These are phyloP conservation scores for Anguilla rostrata DNA, from an alignment of 2,113 vertebrate genomes.

Conservation along the genomic window DNA sequence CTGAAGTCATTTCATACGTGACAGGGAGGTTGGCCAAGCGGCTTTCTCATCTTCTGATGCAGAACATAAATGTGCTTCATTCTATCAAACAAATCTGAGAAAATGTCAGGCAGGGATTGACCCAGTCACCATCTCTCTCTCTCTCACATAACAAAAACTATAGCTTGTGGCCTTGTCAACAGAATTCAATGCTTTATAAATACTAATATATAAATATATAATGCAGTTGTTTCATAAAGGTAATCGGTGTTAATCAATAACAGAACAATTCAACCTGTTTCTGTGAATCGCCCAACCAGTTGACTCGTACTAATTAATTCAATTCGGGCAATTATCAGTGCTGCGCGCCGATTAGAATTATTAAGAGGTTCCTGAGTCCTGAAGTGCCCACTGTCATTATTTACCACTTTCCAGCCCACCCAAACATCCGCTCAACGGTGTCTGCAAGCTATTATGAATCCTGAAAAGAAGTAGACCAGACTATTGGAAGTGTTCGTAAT, in stretches of 20 bases:
- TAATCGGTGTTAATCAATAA: neutral
- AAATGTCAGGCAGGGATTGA: constrained; percentile 52
- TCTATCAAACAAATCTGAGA: constrained; percentile 51
- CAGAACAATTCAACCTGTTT: neutral
- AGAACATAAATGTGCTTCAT: constrained; percentile 47
- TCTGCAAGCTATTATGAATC: neutral
- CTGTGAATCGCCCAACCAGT: neutral
- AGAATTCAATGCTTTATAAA: no score
- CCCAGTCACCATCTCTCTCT: constrained; percentile 37
- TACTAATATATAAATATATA: no score
- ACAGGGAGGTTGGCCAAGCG: constrained; percentile 22
- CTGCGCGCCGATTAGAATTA: neutral
- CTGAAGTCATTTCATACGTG: constrained; percentile 33
- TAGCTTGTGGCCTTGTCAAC: no score
- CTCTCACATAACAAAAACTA: neutral
- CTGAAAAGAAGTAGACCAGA: neutral
- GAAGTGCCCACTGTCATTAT: neutral
- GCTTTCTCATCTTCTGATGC: constrained; percentile 20
- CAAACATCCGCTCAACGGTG: neutral
- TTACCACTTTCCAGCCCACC: neutral
- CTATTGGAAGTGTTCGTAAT: neutral
- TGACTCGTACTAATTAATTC: neutral
- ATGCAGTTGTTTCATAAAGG: no score
- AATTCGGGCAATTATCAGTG: neutral
- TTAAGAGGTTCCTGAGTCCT: neutral